Base-by-base conservation (phyloP, 2,113 vertebrate species). In the Poecile atricapillus region DNA sequence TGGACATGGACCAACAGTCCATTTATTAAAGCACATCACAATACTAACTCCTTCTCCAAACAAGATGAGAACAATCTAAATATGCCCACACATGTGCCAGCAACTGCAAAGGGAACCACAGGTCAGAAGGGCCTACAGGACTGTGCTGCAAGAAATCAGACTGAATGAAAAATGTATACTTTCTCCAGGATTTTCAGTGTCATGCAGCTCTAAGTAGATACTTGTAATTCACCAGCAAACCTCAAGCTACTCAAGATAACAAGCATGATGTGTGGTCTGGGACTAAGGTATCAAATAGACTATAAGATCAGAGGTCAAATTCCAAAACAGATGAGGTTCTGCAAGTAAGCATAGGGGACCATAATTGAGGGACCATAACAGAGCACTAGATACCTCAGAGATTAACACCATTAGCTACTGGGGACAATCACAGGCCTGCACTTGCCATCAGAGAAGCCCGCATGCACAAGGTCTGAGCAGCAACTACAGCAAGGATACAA, bases 81-180 rank as follows among this genome's bases (percentile, higher is more conserved):
- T 44, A 52, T 0, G 0, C n/a, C 22, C 15, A 55, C 7, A 23
- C 4, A 4, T 1, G n/a, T n/a, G n/a, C 28, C 39, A 79, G 21
- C 25, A 81, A 43, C 19, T 58, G 37, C 44, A 81, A 53, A 49
- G 16, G 25, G 12, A 6, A 67, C 24, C n/a, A 44, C 0, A 63
- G 8, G 10, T 19, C 62, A 59, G 1, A 68, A 28, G 2, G 2
- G 7, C 4, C 33, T 59, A 21, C 22, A 77, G 27, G 15, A 87
- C 21, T n/a, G 20, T 63, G 7, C 21, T 68, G 53, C 16, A 28
- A 73, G 21, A 68, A 76, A 83, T 22, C 10, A 78, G 17, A 22
- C 2, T 63, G 16, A 71, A 73, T 4, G 14, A 33, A 64, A 91
- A 67, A 60, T 1, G 1, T 1, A 5, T 6, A 23, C 2, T 23